Evolutionary conservation across 2,113 vertebrate species (phyloP).

Genomic region (Bombycilla garrulus): DNA sequence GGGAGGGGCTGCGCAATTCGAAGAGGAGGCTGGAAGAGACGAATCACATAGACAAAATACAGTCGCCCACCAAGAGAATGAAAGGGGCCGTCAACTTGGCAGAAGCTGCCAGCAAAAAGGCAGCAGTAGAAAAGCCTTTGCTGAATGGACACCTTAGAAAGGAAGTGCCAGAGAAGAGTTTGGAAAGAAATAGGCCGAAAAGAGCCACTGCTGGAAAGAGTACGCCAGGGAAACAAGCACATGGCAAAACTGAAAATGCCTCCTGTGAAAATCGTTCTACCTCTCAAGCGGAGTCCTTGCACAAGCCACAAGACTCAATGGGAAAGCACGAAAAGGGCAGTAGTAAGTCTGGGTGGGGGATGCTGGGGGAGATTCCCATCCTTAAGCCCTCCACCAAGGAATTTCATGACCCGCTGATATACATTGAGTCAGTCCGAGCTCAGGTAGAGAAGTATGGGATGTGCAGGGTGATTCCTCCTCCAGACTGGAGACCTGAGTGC

Average conservation of each 20-base stretch:
- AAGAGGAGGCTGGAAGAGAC: constrained; percentile 91
- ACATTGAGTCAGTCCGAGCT: constrained; percentile 90
- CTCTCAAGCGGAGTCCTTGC: constrained; percentile 90
- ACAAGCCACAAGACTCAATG: constrained; percentile 82
- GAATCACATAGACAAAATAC: constrained; percentile 73
- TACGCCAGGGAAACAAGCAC: constrained; percentile 88
- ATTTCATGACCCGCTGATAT: constrained; percentile 96
- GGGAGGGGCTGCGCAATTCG: constrained; percentile 95
- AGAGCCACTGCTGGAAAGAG: constrained; percentile 89
- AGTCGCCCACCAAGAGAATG: constrained; percentile 81
- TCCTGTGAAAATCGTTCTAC: constrained; percentile 89
- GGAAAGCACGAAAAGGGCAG: constrained; percentile 84
- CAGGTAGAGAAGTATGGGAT: constrained; percentile 90
- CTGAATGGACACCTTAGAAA: constrained; percentile 84
- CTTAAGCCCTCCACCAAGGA: constrained; percentile 88
- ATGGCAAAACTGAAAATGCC: constrained; percentile 86
- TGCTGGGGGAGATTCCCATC: constrained; percentile 87
- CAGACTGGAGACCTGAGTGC: constrained; percentile 98
- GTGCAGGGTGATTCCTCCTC: constrained; percentile 92
- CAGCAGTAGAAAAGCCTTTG: constrained; percentile 71
- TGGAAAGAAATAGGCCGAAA: constrained; percentile 85
- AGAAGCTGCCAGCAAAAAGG: constrained; percentile 87
- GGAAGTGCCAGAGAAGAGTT: constrained; percentile 77
- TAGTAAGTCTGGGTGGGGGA: constrained; percentile 83
- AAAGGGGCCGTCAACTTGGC: constrained; percentile 71